These are phyloP conservation scores for Leptura quadrifasciata DNA, from an alignment of 2,888 invertebrate species.

Conservation along the genomic window DNA sequence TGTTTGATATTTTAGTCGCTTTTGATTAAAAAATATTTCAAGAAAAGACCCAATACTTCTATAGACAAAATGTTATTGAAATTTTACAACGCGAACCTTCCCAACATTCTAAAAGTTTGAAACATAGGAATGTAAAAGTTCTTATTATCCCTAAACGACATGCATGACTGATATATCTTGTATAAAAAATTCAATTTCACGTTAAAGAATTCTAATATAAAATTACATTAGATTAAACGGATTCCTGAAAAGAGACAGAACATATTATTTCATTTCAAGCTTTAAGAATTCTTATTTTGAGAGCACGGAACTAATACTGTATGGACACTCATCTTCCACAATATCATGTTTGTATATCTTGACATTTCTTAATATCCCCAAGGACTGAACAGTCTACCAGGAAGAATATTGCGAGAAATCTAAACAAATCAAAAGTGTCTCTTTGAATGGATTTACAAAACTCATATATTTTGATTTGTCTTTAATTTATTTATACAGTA, in stretches of 20 bases:
- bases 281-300: constrained; percentile 14
- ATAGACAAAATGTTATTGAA: constrained; percentile 4
- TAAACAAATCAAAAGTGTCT: constrained; percentile 19
- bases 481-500: no score
- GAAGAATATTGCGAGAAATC: constrained; percentile 23
- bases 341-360: constrained; percentile 13
- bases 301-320: constrained; percentile 17
- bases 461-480: neutral
- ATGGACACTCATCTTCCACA: constrained; percentile 21
- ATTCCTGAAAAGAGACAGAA: neutral
- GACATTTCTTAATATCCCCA: constrained; percentile 36
- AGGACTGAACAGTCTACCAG: constrained; percentile 14
- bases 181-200: constrained; percentile 5
- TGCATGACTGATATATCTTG: neutral
- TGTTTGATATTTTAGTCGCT: no score
- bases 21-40: neutral
- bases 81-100: neutral
- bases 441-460: neutral
- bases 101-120: neutral
- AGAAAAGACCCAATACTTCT: neutral
- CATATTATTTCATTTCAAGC: constrained; percentile 24
- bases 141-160: neutral
- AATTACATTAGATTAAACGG: neutral
- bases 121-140: constrained; percentile 7
- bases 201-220: neutral